phyloP scores from a whole-genome alignment of 2,797 vertebrate genomes.

The Odontamblyopus rebecca region DNA sequence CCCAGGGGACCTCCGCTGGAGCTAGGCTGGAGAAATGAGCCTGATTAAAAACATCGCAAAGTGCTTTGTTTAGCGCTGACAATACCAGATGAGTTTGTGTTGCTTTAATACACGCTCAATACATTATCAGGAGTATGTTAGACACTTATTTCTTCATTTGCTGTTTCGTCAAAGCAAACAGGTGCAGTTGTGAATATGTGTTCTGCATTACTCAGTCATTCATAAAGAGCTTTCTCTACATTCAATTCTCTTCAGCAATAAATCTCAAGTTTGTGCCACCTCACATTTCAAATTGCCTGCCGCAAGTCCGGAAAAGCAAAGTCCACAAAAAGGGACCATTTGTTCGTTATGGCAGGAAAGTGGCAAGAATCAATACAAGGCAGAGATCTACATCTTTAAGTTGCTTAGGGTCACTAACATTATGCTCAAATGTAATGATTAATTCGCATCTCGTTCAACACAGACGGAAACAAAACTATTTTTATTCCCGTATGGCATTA shows the following conservation, averaged over 20 bases:
- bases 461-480: neutral
- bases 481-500: neutral
- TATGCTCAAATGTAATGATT: neutral
- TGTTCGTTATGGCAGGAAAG: neutral
- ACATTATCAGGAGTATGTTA: constrained; percentile 14
- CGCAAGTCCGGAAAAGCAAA: neutral
- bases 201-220: neutral
- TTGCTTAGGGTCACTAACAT: neutral
- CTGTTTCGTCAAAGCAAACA: constrained; percentile 5
- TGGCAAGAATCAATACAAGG: neutral
- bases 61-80: constrained; percentile 51
- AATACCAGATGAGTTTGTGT: constrained; percentile 45
- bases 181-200: neutral
- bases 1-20: constrained; percentile 47
- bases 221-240: neutral
- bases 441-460: neutral
- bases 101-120: constrained; percentile 44
- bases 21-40: constrained; percentile 53
- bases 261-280: neutral
- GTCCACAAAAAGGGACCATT: neutral
- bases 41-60: constrained; percentile 65
- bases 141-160: constrained; percentile 19
- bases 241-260: neutral
- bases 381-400: neutral
- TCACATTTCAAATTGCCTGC: neutral